phyloP scores from a whole-genome alignment of 2,113 vertebrate genomes.

The Toxotes jaculatrix region DNA sequence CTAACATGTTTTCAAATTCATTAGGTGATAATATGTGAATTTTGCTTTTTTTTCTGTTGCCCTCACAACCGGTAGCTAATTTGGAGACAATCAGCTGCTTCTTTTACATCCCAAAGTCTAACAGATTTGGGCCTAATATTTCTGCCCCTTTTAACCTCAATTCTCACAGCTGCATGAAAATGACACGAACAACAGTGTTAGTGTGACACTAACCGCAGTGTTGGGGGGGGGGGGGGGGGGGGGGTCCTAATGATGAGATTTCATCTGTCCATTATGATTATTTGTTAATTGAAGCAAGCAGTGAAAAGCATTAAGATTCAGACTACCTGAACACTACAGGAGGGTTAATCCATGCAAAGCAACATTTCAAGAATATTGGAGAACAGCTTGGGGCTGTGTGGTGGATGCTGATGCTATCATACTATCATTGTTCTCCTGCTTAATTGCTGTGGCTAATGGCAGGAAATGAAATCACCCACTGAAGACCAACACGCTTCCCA shows the following conservation, averaged over 20 bases:
- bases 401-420: constrained; percentile 60
- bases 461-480: constrained; percentile 76
- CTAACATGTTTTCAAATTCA: not conserved
- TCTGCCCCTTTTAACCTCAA: not conserved
- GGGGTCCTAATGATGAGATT: not conserved
- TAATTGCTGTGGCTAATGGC: constrained; percentile 80
- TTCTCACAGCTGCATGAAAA: not conserved
- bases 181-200: not conserved
- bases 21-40: not conserved
- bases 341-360: constrained; percentile 27
- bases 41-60: not conserved
- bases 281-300: constrained; percentile 26
- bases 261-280: constrained; percentile 6
- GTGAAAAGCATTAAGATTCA: not conserved
- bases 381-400: constrained; percentile 47
- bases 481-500: constrained; percentile 63
- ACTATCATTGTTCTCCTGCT: constrained; percentile 69
- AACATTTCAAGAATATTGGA: constrained; percentile 25
- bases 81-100: not conserved
- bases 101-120: not conserved
- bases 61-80: too few relatives aligned
- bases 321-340: constrained; percentile 15
- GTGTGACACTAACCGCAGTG: not conserved
- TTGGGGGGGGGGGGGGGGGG: too few relatives aligned
- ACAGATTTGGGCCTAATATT: not conserved